Base-by-base conservation (phyloP, 2,113 vertebrate genomes). In the Turdus rufiventris region DNA sequence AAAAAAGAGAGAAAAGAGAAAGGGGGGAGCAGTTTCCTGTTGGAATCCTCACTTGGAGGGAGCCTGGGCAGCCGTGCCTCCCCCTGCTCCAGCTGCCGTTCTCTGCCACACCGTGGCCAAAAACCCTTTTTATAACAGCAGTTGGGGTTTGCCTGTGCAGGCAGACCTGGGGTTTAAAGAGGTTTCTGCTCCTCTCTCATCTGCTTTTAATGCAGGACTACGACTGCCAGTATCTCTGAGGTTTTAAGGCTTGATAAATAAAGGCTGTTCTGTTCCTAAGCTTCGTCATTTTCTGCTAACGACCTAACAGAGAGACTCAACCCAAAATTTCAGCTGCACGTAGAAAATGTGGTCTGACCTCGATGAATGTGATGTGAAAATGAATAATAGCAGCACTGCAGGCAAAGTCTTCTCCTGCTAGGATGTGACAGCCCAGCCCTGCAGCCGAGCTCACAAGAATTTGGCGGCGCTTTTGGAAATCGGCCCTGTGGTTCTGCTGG, bases 371-470 rank as follows among this genome's bases (percentile, higher is more conserved):
- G 72, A 86, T 88, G 79, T 93, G 91, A 96, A 90, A 88, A 90
- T 54, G 34, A 95, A 13, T 86, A 94, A 93, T 9, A 62, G 85
- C 89, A 84, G 82, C 63, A 25, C 90, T 91, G 67, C 88, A 90
- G 93, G 93, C 87, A 79, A 50, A 78, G 66, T 29, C 84, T 40
- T 75, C 77, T 48, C 56, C 82, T 88, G 73, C 87, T 72, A 14
- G 0, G 8, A 26, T 82, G 88, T 74, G 88, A 80, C 71, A 91
- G 51, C 90, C 94, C 94, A 65, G 20, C 51, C 81, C 87, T 82
- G 77, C 60, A 60, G 77, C 2, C 4, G 48, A 85, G 95, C 51
- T 48, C 86, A 78, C 38, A 56, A 18, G 88, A 71, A 83, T 94
- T 94, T 94, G 94, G 93, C 94, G 14, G n/a, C 0, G 0, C 63